Percentiles rank a stretch among this genome's conserved stretches.
phyloP scores from a whole-genome alignment of 2,888 invertebrate species.

The Argynnis bischoffii region DNA sequence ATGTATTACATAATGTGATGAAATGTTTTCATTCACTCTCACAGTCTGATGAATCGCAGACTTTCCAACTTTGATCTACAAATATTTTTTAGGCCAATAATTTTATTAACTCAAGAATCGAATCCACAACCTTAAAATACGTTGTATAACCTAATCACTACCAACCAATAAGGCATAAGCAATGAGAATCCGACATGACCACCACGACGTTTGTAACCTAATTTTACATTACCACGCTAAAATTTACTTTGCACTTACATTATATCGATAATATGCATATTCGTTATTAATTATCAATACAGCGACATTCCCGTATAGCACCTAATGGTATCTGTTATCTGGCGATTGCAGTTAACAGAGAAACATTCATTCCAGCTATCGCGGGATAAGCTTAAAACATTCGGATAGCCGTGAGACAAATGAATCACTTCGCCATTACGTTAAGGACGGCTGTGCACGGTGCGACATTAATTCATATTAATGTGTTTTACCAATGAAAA shows the following conservation, averaged over 20 bases:
- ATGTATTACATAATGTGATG: too few relatives aligned
- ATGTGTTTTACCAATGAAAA: neutral
- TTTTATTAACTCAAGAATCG: too few relatives aligned
- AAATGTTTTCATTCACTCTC: too few relatives aligned
- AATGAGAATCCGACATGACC: neutral
- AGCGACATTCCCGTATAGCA: constrained; percentile 41
- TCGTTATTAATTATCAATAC: constrained; percentile 44
- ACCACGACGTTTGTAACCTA: neutral
- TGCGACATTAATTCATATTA: constrained; percentile 5
- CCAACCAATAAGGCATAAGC: too few relatives aligned
- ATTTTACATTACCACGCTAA: neutral
- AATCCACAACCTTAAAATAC: too few relatives aligned
- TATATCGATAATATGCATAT: constrained; percentile 29
- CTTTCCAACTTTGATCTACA: too few relatives aligned
- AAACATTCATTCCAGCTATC: constrained; percentile 65
- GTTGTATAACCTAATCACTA: too few relatives aligned
- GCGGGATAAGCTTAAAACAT: constrained; percentile 66
- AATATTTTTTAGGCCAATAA: too few relatives aligned
- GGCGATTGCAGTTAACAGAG: constrained; percentile 48
- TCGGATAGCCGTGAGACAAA: constrained; percentile 62
- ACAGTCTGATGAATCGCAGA: too few relatives aligned
- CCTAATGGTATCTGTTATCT: constrained; percentile 50
- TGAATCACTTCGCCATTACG: constrained; percentile 66
- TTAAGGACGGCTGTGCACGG: constrained; percentile 42
- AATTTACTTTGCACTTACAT: constrained; percentile 15